Evolutionary conservation across 1,140 invertebrate genomes (phyloP).

Genomic region (Heliconius eleuchia): DNA sequence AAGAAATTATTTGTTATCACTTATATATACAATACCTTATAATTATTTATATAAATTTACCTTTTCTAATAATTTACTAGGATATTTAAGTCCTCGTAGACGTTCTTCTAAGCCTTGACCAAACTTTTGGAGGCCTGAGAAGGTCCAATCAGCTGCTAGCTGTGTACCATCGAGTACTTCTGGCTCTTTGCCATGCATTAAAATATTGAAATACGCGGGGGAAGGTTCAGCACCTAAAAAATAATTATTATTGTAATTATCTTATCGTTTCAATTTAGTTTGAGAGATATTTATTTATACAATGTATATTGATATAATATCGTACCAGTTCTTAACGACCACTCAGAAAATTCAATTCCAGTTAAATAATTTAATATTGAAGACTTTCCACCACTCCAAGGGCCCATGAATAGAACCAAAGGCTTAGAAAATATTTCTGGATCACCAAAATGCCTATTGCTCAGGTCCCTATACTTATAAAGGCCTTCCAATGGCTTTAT

Average conservation of each 20-base stretch:
- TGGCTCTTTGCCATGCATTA: constrained; percentile 93
- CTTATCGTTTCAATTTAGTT: not conserved
- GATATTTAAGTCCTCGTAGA: constrained; percentile 90
- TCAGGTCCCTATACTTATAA: constrained; percentile 96
- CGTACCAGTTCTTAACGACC: constrained; percentile 92
- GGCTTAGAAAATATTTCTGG: constrained; percentile 98
- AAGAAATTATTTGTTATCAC: constrained; percentile 1
- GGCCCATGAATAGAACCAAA: constrained; percentile 95
- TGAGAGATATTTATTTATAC: not conserved
- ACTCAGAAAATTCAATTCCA: constrained; percentile 91
- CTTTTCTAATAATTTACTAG: constrained; percentile 93
- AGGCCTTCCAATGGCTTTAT: constrained; percentile 94
- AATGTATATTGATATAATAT: constrained; percentile 11
- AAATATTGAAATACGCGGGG: constrained; percentile 95
- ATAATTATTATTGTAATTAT: constrained; percentile 20
- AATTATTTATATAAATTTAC: constrained; percentile 73
- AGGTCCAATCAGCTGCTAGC: constrained; percentile 95
- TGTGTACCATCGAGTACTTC: constrained; percentile 95
- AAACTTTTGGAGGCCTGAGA: constrained; percentile 96
- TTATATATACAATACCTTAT: not conserved
- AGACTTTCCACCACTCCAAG: constrained; percentile 97
- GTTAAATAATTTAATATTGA: constrained; percentile 96
- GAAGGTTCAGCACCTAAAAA: constrained; percentile 93
- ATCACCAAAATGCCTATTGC: constrained; percentile 95
- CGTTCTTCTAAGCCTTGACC: constrained; percentile 95